Evolutionary conservation across 2,113 vertebrate species (phyloP).

Genomic region (Murina feae): DNA sequence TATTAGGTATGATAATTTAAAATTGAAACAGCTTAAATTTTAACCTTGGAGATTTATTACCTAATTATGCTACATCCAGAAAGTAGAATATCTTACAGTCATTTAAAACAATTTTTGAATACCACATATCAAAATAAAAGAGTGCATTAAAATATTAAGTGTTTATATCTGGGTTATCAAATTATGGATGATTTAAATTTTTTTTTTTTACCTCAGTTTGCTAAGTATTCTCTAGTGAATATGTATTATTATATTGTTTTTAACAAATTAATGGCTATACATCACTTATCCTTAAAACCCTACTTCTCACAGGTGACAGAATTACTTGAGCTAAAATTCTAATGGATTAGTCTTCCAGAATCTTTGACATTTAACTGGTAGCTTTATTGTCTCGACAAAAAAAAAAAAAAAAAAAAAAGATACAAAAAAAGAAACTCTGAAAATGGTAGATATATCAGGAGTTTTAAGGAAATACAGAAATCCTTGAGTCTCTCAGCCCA

Average conservation of each 20-base stretch:
- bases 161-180: background rate
- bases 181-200: background rate
- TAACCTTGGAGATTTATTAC: background rate
- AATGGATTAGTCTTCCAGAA: background rate
- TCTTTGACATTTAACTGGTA: background rate
- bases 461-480: background rate
- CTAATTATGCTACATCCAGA: background rate
- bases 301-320: background rate
- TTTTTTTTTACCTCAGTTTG: background rate
- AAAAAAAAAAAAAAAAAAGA: background rate
- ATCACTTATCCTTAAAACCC: background rate
- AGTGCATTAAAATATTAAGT: slow-evolving; percentile 2
- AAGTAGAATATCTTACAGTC: background rate
- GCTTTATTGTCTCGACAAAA: background rate
- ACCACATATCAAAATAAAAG: background rate
- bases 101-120: slow-evolving; percentile 8
- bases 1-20: slow-evolving; percentile 14
- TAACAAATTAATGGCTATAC: background rate
- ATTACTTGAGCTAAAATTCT: background rate
- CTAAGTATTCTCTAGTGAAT: background rate
- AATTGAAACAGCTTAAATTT: background rate
- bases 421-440: background rate
- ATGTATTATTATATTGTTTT: slow-evolving; percentile 2
- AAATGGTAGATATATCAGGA: background rate
- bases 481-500: too few species aligned